Percentiles rank a stretch among this genome's conserved stretches.
Evolutionary conservation across 2,797 vertebrate species (phyloP).

Genomic region (Xenops minutus): DNA sequence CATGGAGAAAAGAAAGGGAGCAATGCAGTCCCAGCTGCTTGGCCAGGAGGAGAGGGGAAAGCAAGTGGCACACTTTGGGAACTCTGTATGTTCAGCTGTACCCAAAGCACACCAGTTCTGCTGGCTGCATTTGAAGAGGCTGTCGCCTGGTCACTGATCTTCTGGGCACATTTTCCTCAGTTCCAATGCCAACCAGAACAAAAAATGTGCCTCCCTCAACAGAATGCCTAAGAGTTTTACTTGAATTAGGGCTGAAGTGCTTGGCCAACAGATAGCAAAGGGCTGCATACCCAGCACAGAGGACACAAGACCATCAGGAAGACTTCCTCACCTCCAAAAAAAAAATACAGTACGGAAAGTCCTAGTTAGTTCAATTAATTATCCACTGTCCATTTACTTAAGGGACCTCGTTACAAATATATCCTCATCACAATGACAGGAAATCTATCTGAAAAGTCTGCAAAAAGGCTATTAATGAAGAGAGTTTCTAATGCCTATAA

Average conservation of each 20-base stretch:
- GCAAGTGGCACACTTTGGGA: not conserved
- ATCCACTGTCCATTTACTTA: constrained; percentile 74
- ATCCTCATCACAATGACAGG: constrained; percentile 75
- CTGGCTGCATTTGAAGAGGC: not conserved
- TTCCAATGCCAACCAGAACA: not conserved
- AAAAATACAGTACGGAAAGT: not conserved
- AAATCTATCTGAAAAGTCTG: constrained; percentile 74
- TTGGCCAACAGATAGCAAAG: not conserved
- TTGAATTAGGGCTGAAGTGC: not conserved
- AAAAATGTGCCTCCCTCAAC: not conserved
- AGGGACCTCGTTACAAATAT: constrained; percentile 70
- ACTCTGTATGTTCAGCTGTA: not conserved
- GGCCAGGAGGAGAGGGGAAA: not conserved
- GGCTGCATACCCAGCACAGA: not conserved
- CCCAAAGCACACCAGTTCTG: not conserved
- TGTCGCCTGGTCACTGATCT: not conserved
- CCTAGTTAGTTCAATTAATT: constrained; percentile 71
- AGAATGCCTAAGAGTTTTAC: not conserved
- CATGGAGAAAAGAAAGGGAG: not conserved
- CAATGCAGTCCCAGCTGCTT: not conserved
- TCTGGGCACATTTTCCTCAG: not conserved
- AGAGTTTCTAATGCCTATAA: constrained; percentile 44
- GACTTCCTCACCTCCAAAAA: not conserved
- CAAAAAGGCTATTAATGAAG: constrained; percentile 72
- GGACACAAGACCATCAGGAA: not conserved